Evolutionary conservation across 2,888 invertebrate genomes (phyloP).

Genomic region (Eupithecia subfuscata): DNA sequence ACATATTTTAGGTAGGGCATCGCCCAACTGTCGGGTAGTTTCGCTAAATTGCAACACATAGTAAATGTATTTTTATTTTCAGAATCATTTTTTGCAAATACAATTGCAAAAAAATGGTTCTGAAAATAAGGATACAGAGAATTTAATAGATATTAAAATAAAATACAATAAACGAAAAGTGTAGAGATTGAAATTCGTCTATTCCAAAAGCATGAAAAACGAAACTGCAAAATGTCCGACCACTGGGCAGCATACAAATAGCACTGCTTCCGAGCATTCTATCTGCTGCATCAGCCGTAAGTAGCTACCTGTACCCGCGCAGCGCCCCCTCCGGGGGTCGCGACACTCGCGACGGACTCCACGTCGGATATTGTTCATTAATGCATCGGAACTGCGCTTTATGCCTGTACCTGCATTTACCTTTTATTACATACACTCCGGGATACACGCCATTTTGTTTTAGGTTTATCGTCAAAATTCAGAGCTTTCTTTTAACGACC

Average conservation of each 20-base stretch:
- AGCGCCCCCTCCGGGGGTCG: neutral
- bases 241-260: neutral
- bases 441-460: constrained; percentile 8
- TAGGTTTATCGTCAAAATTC: neutral
- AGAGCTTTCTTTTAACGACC: neutral
- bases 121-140: too few relatives aligned
- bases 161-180: neutral
- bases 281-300: neutral
- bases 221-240: neutral
- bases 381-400: constrained; percentile 34
- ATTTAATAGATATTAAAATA: too few relatives aligned
- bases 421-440: neutral
- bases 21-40: too few relatives aligned
- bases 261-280: neutral
- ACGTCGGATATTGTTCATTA: constrained; percentile 36
- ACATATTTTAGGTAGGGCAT: too few relatives aligned
- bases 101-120: too few relatives aligned
- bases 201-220: neutral
- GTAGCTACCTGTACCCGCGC: neutral
- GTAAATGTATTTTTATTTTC: too few relatives aligned
- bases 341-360: neutral
- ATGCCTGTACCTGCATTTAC: constrained; percentile 18
- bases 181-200: neutral
- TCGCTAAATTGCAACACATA: too few relatives aligned
- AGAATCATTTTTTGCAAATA: too few relatives aligned